phyloP scores from a whole-genome alignment of 2,113 vertebrate genomes.

The Craseonycteris thonglongyai region DNA sequence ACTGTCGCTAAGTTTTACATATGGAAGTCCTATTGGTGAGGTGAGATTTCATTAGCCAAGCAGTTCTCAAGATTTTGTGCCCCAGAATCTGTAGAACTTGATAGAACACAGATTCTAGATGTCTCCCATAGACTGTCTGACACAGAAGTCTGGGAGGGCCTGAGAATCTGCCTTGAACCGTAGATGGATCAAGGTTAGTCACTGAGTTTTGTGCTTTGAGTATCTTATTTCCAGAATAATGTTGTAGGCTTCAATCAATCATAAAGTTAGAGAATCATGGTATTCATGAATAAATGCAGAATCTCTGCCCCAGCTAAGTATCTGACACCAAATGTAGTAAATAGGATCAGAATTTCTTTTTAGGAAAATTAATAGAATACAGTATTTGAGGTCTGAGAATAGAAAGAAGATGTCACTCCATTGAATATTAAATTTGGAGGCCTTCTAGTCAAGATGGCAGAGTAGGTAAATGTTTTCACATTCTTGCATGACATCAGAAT shows the following conservation, averaged over 20 bases:
- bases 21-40: background rate
- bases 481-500: no score
- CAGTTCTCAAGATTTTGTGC: background rate
- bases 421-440: background rate
- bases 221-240: slow-evolving; percentile 12
- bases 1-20: background rate
- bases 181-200: background rate
- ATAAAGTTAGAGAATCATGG: slow-evolving; percentile 14
- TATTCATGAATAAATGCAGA: background rate
- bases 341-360: background rate
- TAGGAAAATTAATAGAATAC: background rate
- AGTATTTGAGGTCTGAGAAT: slow-evolving; percentile 1
- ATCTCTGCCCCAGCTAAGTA: background rate
- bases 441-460: background rate
- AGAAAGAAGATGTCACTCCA: background rate
- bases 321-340: background rate
- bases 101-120: background rate
- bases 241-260: background rate
- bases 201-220: background rate
- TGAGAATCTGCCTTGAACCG: background rate
- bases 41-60: background rate
- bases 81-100: background rate
- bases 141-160: background rate
- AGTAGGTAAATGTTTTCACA: no score
- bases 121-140: background rate